These are phyloP conservation scores for Mimumesa dahlbomi DNA, from an alignment of 2,888 invertebrate species.

Conservation along the genomic window DNA sequence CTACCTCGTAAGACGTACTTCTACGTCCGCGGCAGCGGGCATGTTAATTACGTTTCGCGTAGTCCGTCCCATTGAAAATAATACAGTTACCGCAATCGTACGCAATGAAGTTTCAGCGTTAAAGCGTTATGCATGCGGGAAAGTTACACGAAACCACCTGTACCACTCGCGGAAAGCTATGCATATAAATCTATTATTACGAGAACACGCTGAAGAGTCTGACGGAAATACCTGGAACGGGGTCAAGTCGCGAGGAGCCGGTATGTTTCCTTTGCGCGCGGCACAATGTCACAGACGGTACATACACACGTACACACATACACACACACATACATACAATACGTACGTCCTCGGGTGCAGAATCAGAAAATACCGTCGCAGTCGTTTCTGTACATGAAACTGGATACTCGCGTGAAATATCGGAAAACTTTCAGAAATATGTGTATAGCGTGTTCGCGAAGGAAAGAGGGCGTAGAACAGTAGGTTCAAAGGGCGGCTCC, in stretches of 20 bases:
- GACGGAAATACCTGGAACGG: conserved; percentile 37
- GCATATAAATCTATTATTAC: conserved; percentile 52
- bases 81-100: conserved; percentile 32
- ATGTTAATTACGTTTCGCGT: too few species aligned
- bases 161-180: conserved; percentile 37
- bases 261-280: conserved; percentile 7
- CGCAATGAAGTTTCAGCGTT: conserved; percentile 16
- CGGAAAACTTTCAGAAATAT: conserved; percentile 29
- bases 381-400: conserved; percentile 8
- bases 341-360: conserved; percentile 16
- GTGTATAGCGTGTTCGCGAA: neutral
- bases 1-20: too few species aligned
- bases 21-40: neutral
- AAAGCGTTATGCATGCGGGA: conserved; percentile 9
- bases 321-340: too few species aligned
- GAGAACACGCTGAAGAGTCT: conserved; percentile 14
- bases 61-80: too few species aligned
- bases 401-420: conserved; percentile 31
- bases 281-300: conserved; percentile 33
- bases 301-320: too few species aligned
- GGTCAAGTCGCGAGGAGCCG: conserved; percentile 37
- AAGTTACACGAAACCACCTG: conserved; percentile 47
- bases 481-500: conserved; percentile 28
- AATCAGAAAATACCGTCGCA: conserved; percentile 4
- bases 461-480: conserved; percentile 1